Base-by-base conservation (phyloP, 2,113 vertebrate genomes). In the Phyllostomus hastatus region DNA sequence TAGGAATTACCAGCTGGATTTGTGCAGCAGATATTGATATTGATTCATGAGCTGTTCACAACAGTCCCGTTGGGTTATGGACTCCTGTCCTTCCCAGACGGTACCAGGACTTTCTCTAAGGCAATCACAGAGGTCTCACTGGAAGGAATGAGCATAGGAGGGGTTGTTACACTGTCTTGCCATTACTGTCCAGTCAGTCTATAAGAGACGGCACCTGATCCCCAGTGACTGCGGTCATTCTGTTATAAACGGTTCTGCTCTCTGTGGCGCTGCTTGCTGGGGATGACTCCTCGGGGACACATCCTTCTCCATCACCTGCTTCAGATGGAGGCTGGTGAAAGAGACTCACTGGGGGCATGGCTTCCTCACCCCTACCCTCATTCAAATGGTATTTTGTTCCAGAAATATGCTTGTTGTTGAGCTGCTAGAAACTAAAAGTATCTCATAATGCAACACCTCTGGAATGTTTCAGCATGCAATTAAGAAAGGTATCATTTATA, bases 191-290 rank as follows among this genome's bases (percentile, higher is more conserved):
- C 31, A 0, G 0, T 7, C 64, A 87, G 5, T 90, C 46, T 96
- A 61, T 28, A 82, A 75, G 92, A 88, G 86, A 57, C 11, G 48
- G 41, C 26, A 17, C 82, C 2, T 15, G 69, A 67, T 94, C 1
- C 2, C 78, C 46, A 72, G 38, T 26, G 67, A 48, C 28, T 78
- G 92, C 54, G 52, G 97, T 88, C 61, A 79, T 96, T 97, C 88
- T 64, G 9, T 95, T 95, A 89, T 50, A 94, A 83, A 70, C 33
- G 28, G 7, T 33, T 95, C 94, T 52, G 28, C 31, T 75, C 28
- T 69, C 35, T 75, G 12, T 8, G 43, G 57, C 4, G 15, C 4
- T 92, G 35, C 94, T 31, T 4, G 10, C 73, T 38, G 41, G 9
- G 33, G 69, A 35, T n/a, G 33, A 69, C 20, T 82, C 69, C 38